Evolutionary conservation across 2,797 vertebrate species (phyloP), one percentile per base, ranked within the genome.

Genomic region (Hipposideros larvatus): DNA sequence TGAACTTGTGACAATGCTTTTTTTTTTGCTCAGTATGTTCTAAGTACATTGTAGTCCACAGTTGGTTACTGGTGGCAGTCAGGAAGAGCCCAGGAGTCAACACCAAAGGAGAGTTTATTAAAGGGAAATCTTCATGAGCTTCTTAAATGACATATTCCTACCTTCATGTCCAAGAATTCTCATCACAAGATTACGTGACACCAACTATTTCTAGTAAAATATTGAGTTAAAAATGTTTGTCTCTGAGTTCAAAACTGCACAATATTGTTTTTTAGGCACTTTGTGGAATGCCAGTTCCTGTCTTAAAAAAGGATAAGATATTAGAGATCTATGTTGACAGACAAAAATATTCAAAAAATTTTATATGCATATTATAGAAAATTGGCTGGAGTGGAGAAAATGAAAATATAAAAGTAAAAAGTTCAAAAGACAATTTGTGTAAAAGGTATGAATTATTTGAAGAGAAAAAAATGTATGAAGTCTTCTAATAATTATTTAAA

Each of bases 161-260:
- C 2, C 4, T 46, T 51, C 7, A 31, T 15, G 31, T 28, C 53
- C 92, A 92, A 70, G 8, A 84, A 66, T 71, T 80, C 28, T 94
- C 34, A 28, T 43, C 16, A 16, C 7, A 61, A 68, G 43, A 18
- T 74, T 59, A 37, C 15, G 8, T 78, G 66, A 82, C 13, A 13
- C 66, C 57, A 80, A 59, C n/a, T 63, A 82, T 71, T 96, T 86
- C 48, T 70, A 94, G 31, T 55, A 65, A 90, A 91, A 96, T 78
- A 91, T 37, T 74, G 63, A 63, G 87, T 84, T 68, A n/a, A 96
- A 91, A 79, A 48, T 0, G 0, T 51, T 96, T 90, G 18, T 15
- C 24, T 94, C 79, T 80, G 41, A 89, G 61, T 82, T 86, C 14
- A 91, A 77, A 68, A 91, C 13, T 31, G 19, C 9, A 90, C 0